A percentile compares a stretch with the other conserved stretches of the same genome.
phyloP scores from a whole-genome alignment of 2,888 invertebrate species.

The Acanthosepion pharaonis region DNA sequence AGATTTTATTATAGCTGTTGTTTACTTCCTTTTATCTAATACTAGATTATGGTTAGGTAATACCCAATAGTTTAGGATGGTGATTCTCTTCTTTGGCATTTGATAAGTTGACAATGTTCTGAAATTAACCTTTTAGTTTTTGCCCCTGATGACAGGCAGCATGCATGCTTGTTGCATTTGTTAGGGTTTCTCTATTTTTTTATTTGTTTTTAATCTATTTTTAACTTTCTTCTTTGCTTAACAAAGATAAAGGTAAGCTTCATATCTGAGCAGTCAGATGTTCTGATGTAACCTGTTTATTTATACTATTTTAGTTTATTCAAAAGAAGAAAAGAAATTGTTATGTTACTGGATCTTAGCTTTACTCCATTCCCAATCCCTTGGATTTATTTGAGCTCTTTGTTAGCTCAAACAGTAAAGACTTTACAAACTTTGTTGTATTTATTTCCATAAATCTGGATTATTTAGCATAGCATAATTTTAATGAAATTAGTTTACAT shows the following conservation, averaged over 20 bases:
- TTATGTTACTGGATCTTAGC: neutral
- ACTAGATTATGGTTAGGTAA: conserved; percentile 33
- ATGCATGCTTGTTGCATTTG: neutral
- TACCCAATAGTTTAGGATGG: neutral
- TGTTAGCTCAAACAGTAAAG: neutral
- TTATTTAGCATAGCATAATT: too few relatives aligned
- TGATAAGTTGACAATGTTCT: neutral
- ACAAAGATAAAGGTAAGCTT: conserved; percentile 1
- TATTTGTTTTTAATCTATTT: neutral
- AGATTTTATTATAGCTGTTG: neutral
- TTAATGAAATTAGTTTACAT: too few relatives aligned
- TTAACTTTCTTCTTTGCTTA: neutral
- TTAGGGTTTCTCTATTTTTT: neutral
- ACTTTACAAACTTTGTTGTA: neutral
- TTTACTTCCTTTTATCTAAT: neutral
- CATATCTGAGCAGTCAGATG: neutral
- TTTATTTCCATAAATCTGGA: too few relatives aligned
- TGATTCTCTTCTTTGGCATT: conserved; percentile 5
- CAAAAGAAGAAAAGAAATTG: neutral
- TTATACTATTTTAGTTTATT: neutral
- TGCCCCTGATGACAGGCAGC: neutral
- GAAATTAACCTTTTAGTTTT: neutral
- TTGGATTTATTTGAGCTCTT: neutral
- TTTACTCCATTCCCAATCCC: neutral
- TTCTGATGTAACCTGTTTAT: neutral